Percentiles rank a stretch among this genome's conserved stretches.
These are phyloP conservation scores for Callyntrura sp. DNA, from an alignment of 2,888 invertebrate genomes.

Conservation along the genomic window DNA sequence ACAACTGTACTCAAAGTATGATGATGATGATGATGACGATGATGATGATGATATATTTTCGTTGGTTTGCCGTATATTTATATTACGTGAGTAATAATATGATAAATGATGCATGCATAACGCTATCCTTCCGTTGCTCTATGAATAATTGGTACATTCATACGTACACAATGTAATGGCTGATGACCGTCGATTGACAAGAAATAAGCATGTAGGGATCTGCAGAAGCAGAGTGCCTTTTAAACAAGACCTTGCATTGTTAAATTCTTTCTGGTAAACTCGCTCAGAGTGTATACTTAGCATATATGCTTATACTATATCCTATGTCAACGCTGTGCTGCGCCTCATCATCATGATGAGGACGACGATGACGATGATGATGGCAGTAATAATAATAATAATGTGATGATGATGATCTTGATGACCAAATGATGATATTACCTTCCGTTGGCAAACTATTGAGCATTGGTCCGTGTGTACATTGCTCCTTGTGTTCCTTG, in stretches of 20 bases:
- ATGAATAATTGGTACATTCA: slow-evolving; percentile 66
- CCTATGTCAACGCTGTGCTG: slow-evolving; percentile 11
- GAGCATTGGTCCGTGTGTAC: slow-evolving; percentile 1
- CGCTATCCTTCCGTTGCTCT: slow-evolving; percentile 69
- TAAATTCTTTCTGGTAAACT: slow-evolving; percentile 46
- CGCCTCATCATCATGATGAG: slow-evolving; percentile 10
- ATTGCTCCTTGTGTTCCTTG: slow-evolving; percentile 1
- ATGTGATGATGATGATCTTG: background rate
- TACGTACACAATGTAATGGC: slow-evolving; percentile 37
- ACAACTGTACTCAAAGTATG: background rate
- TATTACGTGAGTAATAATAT: slow-evolving; percentile 50
- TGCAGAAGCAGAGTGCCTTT: slow-evolving; percentile 57
- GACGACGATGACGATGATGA: slow-evolving; percentile 17
- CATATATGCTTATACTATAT: background rate
- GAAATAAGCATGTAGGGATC: slow-evolving; percentile 46
- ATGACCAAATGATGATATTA: slow-evolving; percentile 49
- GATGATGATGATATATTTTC: slow-evolving; percentile 38
- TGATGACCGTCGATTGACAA: slow-evolving; percentile 53
- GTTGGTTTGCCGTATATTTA: background rate
- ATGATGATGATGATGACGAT: background rate
- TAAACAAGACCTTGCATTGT: slow-evolving; percentile 68
- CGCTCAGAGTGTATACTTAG: background rate
- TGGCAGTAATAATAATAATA: background rate
- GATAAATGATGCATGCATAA: slow-evolving; percentile 70
- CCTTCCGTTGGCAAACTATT: slow-evolving; percentile 34